Percentiles rank a stretch among this genome's conserved stretches.
Evolutionary conservation across 2,113 vertebrate genomes (phyloP).

Genomic region (Mustelus asterias): DNA sequence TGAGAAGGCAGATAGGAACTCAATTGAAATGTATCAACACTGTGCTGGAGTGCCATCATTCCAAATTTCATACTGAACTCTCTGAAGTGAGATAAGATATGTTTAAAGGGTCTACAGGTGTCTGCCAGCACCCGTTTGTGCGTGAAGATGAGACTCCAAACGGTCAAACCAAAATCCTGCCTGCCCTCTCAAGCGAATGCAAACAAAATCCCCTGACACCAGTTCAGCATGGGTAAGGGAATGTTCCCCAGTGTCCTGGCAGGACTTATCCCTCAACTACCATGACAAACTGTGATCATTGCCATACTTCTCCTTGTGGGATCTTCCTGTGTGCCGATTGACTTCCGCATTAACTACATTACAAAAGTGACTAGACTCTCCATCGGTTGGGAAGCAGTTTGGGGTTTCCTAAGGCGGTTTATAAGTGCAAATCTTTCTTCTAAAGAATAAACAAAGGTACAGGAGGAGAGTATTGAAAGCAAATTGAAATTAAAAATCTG

Average conservation of each 20-base stretch:
- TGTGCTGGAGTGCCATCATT: too few relatives aligned
- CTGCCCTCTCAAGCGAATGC: too few relatives aligned
- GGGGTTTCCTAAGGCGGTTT: neutral
- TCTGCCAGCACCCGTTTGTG: too few relatives aligned
- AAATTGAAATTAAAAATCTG: neutral
- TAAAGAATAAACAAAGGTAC: neutral
- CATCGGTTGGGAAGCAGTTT: neutral
- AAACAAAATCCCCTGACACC: too few relatives aligned
- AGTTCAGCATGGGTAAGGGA: too few relatives aligned
- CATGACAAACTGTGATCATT: neutral
- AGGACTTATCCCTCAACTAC: neutral
- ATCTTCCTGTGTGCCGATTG: neutral
- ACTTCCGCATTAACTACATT: neutral
- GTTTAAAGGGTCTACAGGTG: too few relatives aligned
- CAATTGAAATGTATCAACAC: too few relatives aligned
- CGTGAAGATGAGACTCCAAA: too few relatives aligned
- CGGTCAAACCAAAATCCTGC: too few relatives aligned
- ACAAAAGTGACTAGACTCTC: neutral
- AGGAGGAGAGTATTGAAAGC: neutral
- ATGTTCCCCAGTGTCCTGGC: neutral
- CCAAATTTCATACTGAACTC: too few relatives aligned
- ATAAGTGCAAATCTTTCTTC: neutral
- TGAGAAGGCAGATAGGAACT: too few relatives aligned
- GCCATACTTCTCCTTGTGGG: neutral
- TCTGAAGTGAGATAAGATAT: too few relatives aligned